phyloP scores from a whole-genome alignment of 2,888 invertebrate species.

The Ornithoptera alexandrae region DNA sequence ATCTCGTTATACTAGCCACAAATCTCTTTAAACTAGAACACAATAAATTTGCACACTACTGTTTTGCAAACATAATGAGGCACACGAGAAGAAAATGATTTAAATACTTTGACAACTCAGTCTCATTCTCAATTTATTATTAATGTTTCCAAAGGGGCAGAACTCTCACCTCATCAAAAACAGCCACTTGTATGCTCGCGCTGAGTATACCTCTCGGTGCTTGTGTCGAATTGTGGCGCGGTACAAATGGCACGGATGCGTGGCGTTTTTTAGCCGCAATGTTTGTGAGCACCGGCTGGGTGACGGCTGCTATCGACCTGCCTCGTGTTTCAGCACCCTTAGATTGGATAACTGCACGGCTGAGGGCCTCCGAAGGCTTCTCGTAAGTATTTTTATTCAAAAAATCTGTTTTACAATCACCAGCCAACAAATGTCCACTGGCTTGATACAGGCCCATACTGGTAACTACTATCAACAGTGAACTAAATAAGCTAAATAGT shows the following conservation, averaged over 20 bases:
- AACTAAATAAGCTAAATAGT: too few species aligned
- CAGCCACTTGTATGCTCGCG: constrained; percentile 92
- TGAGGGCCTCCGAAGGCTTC: constrained; percentile 54
- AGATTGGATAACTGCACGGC: constrained; percentile 44
- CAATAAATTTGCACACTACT: too few species aligned
- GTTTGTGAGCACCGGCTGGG: constrained; percentile 55
- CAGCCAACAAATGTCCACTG: too few species aligned
- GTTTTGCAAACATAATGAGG: too few species aligned
- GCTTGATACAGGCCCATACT: too few species aligned
- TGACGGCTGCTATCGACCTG: constrained; percentile 67
- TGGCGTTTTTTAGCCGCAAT: constrained; percentile 33
- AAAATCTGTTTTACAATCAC: neutral
- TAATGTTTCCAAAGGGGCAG: constrained; percentile 85
- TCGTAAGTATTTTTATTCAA: constrained; percentile 46
- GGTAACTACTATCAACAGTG: too few species aligned
- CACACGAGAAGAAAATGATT: too few species aligned
- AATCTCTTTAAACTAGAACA: too few species aligned
- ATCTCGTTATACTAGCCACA: too few species aligned
- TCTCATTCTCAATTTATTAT: neutral
- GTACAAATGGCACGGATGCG: constrained; percentile 40
- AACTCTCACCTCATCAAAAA: constrained; percentile 93
- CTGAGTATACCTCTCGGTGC: constrained; percentile 94
- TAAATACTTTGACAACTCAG: too few species aligned
- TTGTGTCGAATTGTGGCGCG: constrained; percentile 83
- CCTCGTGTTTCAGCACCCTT: constrained; percentile 34